Evolutionary conservation across 2,888 invertebrate species (phyloP), one percentile per base, ranked within the genome.

Genomic region (Phyllotreta striolata): DNA sequence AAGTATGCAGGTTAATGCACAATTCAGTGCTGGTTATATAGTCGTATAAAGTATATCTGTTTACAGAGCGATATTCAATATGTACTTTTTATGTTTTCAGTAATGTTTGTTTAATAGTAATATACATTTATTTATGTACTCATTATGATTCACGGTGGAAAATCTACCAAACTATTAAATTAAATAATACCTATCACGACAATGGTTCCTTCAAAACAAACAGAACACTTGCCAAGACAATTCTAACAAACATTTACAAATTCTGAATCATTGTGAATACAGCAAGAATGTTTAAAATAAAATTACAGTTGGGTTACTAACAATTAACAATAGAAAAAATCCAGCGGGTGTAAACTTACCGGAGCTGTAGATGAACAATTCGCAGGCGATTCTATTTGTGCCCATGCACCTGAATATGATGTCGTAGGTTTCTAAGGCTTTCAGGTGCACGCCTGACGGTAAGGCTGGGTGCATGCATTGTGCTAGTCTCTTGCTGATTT

Each of bases 391-490:
- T 66, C 90, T 85, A 77, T 89, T 89, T 54, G 92, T 89, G 64
- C 94, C 94, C 83, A 95, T 92, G 75, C 91, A 91, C 78, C 91
- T 91, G 83, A 96, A 95, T 78, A 96, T 93, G 70, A 93, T 90
- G 77, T 93, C 92, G 81, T 95, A 96, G 0, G 94, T 93, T 83
- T 96, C 95, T 70, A 96, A 82, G 14, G 95, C 94, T 82, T 95
- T 95, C 66, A 95, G 83, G 82, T 96, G 96, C 34, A 96, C 96
- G 39, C 96, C 95, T 59, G 92, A 91, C 14, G 96, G 95, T 70
- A 96, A 83, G 12, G 92, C 92, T 39, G 95, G 95, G 83, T 96
- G 95, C 86, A 96, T 91, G 79, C 96, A 96, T 85, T 96, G 96
- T 51, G 95, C 93, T 69, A 96, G 83, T 66, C 96, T 86, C 83